Evolutionary conservation across 1,140 invertebrate genomes (phyloP), one percentile per base, ranked within the genome.

Genomic region (Nephila pilipes): DNA sequence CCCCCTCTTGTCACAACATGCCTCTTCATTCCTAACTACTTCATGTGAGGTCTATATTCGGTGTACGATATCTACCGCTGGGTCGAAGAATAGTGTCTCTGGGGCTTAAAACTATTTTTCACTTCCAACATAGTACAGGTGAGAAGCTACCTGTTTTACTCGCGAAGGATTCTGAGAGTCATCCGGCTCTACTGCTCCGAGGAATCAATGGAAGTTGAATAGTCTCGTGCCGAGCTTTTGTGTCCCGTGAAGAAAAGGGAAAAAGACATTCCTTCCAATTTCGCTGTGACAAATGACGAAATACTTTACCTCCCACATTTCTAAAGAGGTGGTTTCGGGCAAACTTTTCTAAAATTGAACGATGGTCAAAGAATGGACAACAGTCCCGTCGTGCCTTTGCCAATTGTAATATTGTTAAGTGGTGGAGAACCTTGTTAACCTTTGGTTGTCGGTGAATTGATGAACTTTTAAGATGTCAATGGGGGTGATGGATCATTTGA

Each of bases 221-320:
- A 14, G 80, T 1, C 38, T 81, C 80, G 38, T 55, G 80, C 80
- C 6, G 80, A 55, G 80, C 46, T 25, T 20, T 81, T 81, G 80
- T 81, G 8, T 12, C 38, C 5, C 38, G 1, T 1, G 46, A 55
- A 81, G 80, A 81, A 81, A 81, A 55, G 46, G 36, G 46, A 12
- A 60, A n/a, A 46, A 10, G 58, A 22, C 22, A 60, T 60, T 60
- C 22, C 69, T 18, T 20, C 14, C 32, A 75, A 75, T 75, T 32
- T 36, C 69, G 25, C 22, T 16, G 22, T 81, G 80, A 81, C 80
- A 81, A 81, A 81, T 55, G 80, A 81, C 16, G 38, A 55, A 81
- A 81, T 81, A 81, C 38, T 81, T 81, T 81, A 81, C 80, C 80
- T 81, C 80, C 80, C 46, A 29, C 20, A 38, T n/a, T 81, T 54